These are phyloP conservation scores for Datnioides undecimradiatus DNA, from an alignment of 2,113 vertebrate genomes.

Conservation along the genomic window DNA sequence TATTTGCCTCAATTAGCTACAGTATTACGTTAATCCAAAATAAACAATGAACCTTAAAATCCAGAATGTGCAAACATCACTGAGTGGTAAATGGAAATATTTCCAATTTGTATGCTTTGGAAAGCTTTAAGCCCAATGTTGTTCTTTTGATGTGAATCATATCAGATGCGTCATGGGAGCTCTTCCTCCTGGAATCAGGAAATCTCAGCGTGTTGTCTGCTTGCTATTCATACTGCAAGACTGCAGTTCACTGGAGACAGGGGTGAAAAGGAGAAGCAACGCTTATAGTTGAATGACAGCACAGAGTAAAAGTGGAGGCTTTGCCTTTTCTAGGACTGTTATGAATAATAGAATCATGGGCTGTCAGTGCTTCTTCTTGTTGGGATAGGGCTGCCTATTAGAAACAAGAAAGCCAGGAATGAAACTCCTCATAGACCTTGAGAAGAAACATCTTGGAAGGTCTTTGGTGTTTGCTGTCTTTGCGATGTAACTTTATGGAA, in stretches of 20 bases:
- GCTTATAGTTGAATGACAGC: constrained; percentile 55
- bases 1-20: background rate
- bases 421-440: background rate
- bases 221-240: constrained; percentile 57
- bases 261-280: constrained; percentile 60
- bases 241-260: constrained; percentile 48
- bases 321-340: constrained; percentile 46
- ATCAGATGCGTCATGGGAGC: constrained; percentile 41
- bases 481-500: background rate
- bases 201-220: constrained; percentile 67
- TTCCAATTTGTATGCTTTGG: background rate
- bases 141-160: constrained; percentile 26
- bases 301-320: constrained; percentile 44
- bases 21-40: background rate
- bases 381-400: constrained; percentile 16
- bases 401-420: background rate
- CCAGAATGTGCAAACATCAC: background rate
- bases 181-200: constrained; percentile 43
- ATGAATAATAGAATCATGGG: constrained; percentile 58
- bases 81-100: constrained; percentile 10
- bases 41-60: background rate
- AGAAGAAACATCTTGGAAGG: background rate
- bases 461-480: background rate
- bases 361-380: constrained; percentile 18
- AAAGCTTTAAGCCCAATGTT: constrained; percentile 5